Base-by-base conservation (phyloP, 2,113 vertebrate species). In the Sterrhoptilus dennistouni region DNA sequence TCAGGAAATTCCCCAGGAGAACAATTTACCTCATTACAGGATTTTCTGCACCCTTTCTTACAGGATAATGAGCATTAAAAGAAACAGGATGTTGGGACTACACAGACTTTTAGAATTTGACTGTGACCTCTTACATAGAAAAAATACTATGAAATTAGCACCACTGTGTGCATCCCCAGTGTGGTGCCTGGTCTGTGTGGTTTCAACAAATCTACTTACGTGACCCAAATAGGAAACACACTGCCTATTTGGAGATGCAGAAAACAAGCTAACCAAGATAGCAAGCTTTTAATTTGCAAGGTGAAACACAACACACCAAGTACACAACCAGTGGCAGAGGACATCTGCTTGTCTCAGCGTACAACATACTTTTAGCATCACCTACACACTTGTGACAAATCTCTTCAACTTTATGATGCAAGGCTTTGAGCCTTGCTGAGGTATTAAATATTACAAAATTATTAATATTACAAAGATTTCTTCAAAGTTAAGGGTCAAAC, bases 111-210 rank as follows among this genome's bases (percentile, higher is more conserved):
- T 11, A 72, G 49, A 49, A 50, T 57, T 60, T 11, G 35, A 33
- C 54, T 38, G 47, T 60, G 56, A 83, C 17, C 25, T 63, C 53
- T 87, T 38, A 66, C n/a, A 24, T 0, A 68, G n/a, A 69, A 36
- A 47, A 69, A 29, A 28, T 8, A 44, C 10, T 13, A 24, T 1
- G 22, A 66, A 38, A 33, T 6, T 8, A 52, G 17, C 24, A 49
- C 12, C 1, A 1, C 23, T 5, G 8, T 5, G 8, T 2, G 6
- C 21, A 18, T 0, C 2, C 28, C 21, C 2, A 0, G 4, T 3
- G 8, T 1, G 2, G 7, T 1, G 5, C 65, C 38, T 8, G 3
- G 3, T 29, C 25, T 56, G 5, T 14, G 24, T 3, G 63, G 44
- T 53, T 92, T 79, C 33, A 61, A 89, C 25, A 57, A 23, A 71